Conservation (phyloP, 2,888 invertebrate genomes). For the Ceratothoa steindachneri region DNA sequence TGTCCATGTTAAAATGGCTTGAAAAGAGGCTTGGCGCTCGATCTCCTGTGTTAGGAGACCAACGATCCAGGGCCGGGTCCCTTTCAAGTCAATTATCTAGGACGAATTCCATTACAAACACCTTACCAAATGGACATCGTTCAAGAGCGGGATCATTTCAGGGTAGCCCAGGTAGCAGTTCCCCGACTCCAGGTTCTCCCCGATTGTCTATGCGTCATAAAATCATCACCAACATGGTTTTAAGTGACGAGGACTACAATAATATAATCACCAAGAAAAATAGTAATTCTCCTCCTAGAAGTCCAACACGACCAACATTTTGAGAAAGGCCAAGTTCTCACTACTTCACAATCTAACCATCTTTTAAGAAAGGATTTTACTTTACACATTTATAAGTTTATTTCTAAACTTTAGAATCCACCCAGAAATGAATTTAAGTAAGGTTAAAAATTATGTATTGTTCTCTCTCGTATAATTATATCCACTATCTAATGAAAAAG, state of each 20-base stretch:
- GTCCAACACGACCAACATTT: slow-evolving; percentile 7
- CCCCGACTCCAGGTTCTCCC: slow-evolving; percentile 16
- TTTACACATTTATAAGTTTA: too few species aligned
- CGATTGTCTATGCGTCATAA: slow-evolving; percentile 5
- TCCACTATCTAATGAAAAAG: too few species aligned
- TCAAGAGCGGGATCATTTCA: neutral
- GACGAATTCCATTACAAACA: slow-evolving; percentile 1
- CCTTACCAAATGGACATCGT: neutral
- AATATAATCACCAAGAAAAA: slow-evolving; percentile 27
- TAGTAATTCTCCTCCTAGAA: slow-evolving; percentile 17
- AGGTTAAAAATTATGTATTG: too few species aligned
- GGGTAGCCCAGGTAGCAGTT: slow-evolving; percentile 2
- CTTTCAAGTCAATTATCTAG: slow-evolving; percentile 11
- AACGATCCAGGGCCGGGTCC: slow-evolving; percentile 20
- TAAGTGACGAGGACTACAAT: slow-evolving; percentile 36
- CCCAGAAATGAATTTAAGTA: too few species aligned
- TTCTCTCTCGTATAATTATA: too few species aligned
- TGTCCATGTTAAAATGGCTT: slow-evolving; percentile 79
- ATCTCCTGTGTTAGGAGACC: slow-evolving; percentile 16
- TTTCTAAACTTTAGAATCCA: too few species aligned
- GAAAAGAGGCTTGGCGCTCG: slow-evolving; percentile 51
- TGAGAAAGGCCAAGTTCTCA: neutral
- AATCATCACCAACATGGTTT: slow-evolving; percentile 31
- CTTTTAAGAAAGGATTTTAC: too few species aligned
- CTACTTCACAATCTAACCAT: too few species aligned